Conservation (phyloP, 2,113 vertebrate species). For the Toxotes chatareus region DNA sequence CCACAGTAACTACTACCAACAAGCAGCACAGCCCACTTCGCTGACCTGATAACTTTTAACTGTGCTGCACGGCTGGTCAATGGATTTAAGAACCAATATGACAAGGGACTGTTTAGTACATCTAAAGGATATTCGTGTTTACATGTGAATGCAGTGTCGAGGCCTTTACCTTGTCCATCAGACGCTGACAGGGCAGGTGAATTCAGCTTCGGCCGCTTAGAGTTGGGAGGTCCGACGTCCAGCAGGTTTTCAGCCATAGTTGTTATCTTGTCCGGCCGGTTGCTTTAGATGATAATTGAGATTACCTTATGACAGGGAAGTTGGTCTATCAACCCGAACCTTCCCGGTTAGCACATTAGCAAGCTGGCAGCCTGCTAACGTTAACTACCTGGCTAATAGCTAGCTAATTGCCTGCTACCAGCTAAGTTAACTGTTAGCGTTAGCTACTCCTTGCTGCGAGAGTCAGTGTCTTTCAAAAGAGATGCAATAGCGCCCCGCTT, state of each 20-base stretch:
- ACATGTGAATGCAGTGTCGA: constrained; percentile 25
- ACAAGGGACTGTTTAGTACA: not conserved
- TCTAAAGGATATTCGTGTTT: constrained; percentile 10
- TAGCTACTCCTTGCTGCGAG: constrained; percentile 72
- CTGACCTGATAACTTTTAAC: not conserved
- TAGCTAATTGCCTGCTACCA: constrained; percentile 78
- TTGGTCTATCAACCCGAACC: constrained; percentile 43
- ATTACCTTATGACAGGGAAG: constrained; percentile 39
- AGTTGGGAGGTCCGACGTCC: constrained; percentile 93
- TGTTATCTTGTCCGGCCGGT: constrained; percentile 37
- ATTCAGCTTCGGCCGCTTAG: constrained; percentile 95
- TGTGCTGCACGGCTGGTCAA: not conserved
- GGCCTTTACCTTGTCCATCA: constrained; percentile 94
- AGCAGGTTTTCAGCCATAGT: constrained; percentile 96
- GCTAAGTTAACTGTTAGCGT: constrained; percentile 77
- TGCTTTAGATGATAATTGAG: constrained; percentile 36
- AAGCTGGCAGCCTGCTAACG: constrained; percentile 74
- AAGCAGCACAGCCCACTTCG: not conserved
- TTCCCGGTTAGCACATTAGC: constrained; percentile 78
- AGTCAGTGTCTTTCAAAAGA: constrained; percentile 84
- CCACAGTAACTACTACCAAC: not conserved
- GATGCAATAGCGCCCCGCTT: constrained; percentile 92
- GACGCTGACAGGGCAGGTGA: constrained; percentile 93
- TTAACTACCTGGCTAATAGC: constrained; percentile 78
- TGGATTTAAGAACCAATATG: fast-evolving